These are phyloP conservation scores for Eurosta solidaginis DNA, from an alignment of 1,140 invertebrate species.

Conservation along the genomic window DNA sequence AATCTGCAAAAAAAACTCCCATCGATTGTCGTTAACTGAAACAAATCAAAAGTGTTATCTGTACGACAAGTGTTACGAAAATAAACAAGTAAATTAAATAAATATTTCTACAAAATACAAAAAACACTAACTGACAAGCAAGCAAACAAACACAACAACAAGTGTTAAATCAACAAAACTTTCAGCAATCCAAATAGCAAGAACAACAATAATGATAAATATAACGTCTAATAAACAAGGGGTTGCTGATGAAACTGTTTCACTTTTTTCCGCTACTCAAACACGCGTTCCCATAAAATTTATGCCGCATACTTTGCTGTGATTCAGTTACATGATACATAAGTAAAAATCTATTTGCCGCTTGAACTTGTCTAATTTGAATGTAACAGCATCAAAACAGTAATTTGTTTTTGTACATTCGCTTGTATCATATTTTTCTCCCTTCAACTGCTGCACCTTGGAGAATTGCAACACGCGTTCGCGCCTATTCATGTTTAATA, in stretches of 20 bases:
- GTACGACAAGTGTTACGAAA: slow-evolving; percentile 33
- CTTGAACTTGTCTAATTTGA: slow-evolving; percentile 2
- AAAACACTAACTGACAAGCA: slow-evolving; percentile 18
- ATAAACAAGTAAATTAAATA: slow-evolving; percentile 47
- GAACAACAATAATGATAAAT: neutral
- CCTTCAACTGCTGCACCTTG: neutral
- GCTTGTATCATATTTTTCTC: neutral
- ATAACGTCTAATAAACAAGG: neutral
- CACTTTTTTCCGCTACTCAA: neutral
- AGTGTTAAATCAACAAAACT: slow-evolving; percentile 10
- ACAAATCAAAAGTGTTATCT: slow-evolving; percentile 58
- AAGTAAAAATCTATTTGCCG: neutral
- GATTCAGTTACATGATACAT: neutral
- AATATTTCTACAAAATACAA: slow-evolving; percentile 46
- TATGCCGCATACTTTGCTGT: neutral
- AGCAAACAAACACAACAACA: neutral
- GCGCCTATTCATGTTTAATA: neutral
- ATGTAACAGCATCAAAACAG: neutral
- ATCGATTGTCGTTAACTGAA: slow-evolving; percentile 39
- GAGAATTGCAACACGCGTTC: slow-evolving; percentile 22
- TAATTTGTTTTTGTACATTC: neutral
- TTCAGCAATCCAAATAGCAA: neutral
- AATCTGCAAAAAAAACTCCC: no score
- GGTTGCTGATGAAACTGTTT: neutral
- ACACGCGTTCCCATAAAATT: neutral